Evolutionary conservation across 1,140 invertebrate genomes (phyloP).

Genomic region (Temnothorax curvispinosus): DNA sequence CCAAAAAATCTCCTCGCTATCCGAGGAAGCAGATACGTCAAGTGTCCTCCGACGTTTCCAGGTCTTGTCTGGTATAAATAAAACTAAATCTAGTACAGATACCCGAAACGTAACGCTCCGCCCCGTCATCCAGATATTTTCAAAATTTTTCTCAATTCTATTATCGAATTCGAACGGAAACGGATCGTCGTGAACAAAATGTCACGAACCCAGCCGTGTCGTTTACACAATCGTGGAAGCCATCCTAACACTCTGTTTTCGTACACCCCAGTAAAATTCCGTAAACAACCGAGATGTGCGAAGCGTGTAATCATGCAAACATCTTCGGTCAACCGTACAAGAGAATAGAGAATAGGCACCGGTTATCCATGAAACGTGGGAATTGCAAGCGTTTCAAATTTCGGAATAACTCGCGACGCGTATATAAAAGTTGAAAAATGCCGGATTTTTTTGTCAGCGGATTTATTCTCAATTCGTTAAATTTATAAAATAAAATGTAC

Average conservation of each 20-base stretch:
- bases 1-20: not conserved
- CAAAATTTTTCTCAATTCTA: not conserved
- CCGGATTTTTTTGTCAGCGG: not conserved
- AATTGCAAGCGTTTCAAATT: conserved; percentile 50
- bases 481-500: not conserved
- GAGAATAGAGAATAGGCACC: conserved; percentile 24
- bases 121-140: not conserved
- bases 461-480: not conserved
- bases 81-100: not conserved
- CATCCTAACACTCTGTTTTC: not conserved
- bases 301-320: conserved; percentile 69
- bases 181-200: not conserved
- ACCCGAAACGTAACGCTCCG: not conserved
- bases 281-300: conserved; percentile 31
- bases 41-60: not conserved
- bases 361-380: conserved; percentile 48
- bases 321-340: conserved; percentile 40
- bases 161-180: not conserved
- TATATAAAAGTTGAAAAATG: not conserved
- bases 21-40: not conserved
- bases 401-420: conserved; percentile 12
- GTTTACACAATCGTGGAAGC: conserved; percentile 10
- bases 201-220: not conserved
- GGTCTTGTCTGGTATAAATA: not conserved
- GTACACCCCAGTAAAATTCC: conserved; percentile 30